Conservation (phyloP, 2,888 invertebrate genomes). For the Aromia moschata region DNA sequence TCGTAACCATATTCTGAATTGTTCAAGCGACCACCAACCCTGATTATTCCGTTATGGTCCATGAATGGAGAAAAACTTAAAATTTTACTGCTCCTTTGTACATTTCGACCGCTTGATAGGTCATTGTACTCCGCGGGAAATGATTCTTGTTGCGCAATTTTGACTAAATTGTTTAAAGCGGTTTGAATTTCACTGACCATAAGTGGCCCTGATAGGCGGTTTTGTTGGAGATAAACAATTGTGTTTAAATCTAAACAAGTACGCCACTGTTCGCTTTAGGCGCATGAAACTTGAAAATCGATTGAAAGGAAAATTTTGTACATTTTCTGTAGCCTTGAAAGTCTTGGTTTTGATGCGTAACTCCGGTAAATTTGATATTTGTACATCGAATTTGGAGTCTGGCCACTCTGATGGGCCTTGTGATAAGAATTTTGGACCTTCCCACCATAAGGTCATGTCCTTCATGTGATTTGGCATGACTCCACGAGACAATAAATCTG, state of each 20-base stretch:
- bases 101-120: not conserved
- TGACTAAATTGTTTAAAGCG: not conserved
- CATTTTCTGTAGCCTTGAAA: not conserved
- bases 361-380: not conserved
- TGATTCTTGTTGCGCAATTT: not conserved
- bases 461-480: conserved; percentile 3
- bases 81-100: not conserved
- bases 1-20: conserved; percentile 12
- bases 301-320: not conserved
- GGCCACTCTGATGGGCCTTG: not conserved
- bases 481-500: not conserved
- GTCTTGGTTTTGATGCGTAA: not conserved
- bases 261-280: not conserved
- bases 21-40: conserved; percentile 20
- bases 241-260: not conserved
- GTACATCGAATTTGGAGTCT: not conserved
- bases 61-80: conserved; percentile 6
- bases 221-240: not conserved
- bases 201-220: not conserved
- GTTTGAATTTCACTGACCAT: not conserved
- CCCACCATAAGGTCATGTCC: conserved; percentile 9
- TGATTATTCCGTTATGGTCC: conserved; percentile 1
- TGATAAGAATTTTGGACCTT: not conserved
- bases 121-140: not conserved
- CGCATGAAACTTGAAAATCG: not conserved